Base-by-base conservation (phyloP, 2,113 vertebrate species). In the Poicephalus gulielmi region DNA sequence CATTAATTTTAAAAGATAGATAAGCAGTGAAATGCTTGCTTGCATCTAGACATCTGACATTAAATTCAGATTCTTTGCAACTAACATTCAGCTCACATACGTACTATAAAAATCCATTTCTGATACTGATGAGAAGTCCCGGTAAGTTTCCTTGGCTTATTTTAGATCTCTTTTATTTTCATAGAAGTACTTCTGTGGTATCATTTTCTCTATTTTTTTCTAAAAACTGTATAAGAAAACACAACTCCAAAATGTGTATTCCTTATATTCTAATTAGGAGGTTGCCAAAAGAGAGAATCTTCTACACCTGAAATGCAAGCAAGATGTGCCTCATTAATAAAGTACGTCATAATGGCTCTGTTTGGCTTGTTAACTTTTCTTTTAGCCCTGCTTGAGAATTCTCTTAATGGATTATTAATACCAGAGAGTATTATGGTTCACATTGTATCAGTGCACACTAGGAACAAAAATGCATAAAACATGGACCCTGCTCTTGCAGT, bases 391-490 rank as follows among this genome's bases (percentile, higher is more conserved):
- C 64, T 68, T 88, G 77, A 94, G 83, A 53, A 91, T 71, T 88
- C 90, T 78, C 17, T 75, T 92, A 66, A 92, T 95, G 47, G 84
- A 82, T 96, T 96, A 96, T 94, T 95, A 82, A 96, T 84, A 43
- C 13, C 57, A 75, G 22, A 69, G 74, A 88, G 35, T 73, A 47
- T 62, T 59, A 30, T 13, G 60, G 80, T 68, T 95, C 90, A 90
- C 75, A 90, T 94, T 93, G 3, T 93, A 86, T 73, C 92, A 82
- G 66, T 19, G 39, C 73, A 81, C n/a, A 50, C 35, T 23, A 88
- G 55, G 86, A 95, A 90, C 43, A 82, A 73, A 95, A 88, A 92
- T 94, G 80, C 90, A 96, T 93, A 93, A 96, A 95, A 88, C 80
- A 92, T 78, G 73, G 93, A 71, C 39, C 14, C 50, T 47, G 55